Percentiles rank a stretch among this genome's conserved stretches.
phyloP scores from a whole-genome alignment of 2,113 vertebrate genomes.

The Tympanuchus pallidicinctus region DNA sequence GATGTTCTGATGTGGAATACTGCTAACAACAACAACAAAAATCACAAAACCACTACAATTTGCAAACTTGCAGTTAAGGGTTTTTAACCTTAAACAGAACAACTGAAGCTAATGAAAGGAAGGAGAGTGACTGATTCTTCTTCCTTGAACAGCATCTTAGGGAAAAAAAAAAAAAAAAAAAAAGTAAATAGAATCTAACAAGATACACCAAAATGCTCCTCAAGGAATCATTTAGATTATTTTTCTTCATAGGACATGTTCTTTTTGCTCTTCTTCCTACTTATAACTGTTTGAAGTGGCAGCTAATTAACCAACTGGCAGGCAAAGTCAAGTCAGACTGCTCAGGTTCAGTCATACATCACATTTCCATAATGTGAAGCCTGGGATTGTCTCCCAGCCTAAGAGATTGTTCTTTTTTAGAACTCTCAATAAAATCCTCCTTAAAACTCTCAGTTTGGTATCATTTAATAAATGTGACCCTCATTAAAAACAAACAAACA shows the following conservation, averaged over 20 bases:
- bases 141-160: background rate
- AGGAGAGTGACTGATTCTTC: background rate
- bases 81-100: background rate
- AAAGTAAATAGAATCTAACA: background rate
- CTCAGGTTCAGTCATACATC: background rate
- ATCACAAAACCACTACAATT: too few relatives aligned
- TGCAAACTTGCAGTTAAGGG: background rate
- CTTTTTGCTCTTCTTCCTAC: background rate
- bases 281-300: background rate
- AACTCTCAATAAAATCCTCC: background rate
- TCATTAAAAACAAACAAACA: background rate
- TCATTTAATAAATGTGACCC: background rate
- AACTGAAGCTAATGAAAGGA: background rate
- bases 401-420: background rate
- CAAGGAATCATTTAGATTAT: background rate
- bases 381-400: background rate
- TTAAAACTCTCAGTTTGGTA: background rate
- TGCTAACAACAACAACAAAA: too few relatives aligned
- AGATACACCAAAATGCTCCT: background rate
- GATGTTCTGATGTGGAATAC: too few relatives aligned
- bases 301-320: background rate
- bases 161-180: background rate
- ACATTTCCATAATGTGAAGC: accelerated
- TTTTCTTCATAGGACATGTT: background rate
- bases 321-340: background rate